Conservation (phyloP, 2,797 vertebrate species). For the Cottoperca gobio region DNA sequence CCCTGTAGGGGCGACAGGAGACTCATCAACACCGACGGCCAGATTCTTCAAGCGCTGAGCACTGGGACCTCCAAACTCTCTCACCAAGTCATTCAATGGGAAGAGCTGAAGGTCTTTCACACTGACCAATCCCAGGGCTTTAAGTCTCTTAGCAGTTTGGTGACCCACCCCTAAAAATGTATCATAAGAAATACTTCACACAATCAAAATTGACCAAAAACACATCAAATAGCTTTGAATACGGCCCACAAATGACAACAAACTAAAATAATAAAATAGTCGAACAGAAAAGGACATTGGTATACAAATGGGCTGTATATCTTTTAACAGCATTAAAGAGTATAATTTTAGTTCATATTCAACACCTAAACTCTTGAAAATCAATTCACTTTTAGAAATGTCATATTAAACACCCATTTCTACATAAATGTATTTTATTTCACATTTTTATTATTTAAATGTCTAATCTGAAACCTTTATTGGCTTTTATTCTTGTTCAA, state of each 20-base stretch:
- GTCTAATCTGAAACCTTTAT: too few relatives aligned
- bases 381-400: too few relatives aligned
- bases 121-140: conserved; percentile 83
- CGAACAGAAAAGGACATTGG: too few relatives aligned
- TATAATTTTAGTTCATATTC: too few relatives aligned
- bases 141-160: conserved; percentile 87
- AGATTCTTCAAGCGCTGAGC: conserved; percentile 89
- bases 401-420: too few relatives aligned
- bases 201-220: neutral
- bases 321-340: too few relatives aligned
- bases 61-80: conserved; percentile 83
- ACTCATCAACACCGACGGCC: conserved; percentile 86
- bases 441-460: too few relatives aligned
- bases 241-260: neutral
- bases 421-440: too few relatives aligned
- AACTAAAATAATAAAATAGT: too few relatives aligned
- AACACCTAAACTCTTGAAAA: too few relatives aligned
- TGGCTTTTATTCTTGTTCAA: too few relatives aligned
- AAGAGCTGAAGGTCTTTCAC: conserved; percentile 86
- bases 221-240: neutral
- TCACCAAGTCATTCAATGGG: conserved; percentile 81
- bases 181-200: neutral
- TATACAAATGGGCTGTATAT: too few relatives aligned
- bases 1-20: conserved; percentile 86
- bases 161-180: conserved; percentile 87